Conservation (phyloP, 2,888 invertebrate genomes). For the Seira musarum region DNA sequence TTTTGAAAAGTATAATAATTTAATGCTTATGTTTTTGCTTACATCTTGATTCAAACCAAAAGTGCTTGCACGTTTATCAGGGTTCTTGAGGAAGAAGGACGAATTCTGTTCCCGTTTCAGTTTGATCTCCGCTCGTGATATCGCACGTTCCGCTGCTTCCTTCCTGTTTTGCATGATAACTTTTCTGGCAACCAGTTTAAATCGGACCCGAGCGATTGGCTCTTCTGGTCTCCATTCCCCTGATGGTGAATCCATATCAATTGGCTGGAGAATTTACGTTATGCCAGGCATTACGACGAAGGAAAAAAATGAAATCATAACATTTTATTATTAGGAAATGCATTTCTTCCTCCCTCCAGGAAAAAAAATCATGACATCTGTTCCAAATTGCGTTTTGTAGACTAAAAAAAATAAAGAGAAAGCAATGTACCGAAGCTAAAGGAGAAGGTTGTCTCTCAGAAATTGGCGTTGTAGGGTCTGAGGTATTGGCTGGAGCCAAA, state of each 20-base stretch:
- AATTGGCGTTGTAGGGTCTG: constrained; percentile 39
- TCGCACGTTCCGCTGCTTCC: constrained; percentile 64
- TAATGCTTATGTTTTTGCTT: too few species aligned
- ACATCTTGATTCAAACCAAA: constrained; percentile 60
- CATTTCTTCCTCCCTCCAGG: not conserved
- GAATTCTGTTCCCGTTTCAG: constrained; percentile 53
- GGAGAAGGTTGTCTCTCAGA: constrained; percentile 37
- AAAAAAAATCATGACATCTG: too few species aligned
- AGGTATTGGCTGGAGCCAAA: constrained; percentile 14
- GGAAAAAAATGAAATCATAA: not conserved
- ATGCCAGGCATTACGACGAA: too few species aligned
- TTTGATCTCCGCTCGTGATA: constrained; percentile 61
- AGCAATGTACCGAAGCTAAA: constrained; percentile 26
- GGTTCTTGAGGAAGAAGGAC: constrained; percentile 50
- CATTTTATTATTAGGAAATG: not conserved
- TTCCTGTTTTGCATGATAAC: constrained; percentile 68
- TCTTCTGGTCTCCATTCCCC: constrained; percentile 32
- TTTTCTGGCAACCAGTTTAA: constrained; percentile 63
- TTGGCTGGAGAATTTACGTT: constrained; percentile 35
- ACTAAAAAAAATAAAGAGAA: too few species aligned
- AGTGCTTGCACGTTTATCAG: constrained; percentile 49
- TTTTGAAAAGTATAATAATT: too few species aligned
- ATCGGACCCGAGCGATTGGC: constrained; percentile 43
- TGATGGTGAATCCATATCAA: constrained; percentile 36
- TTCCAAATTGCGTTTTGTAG: too few species aligned